phyloP scores from a whole-genome alignment of 2,888 invertebrate species.

The Campopleginae sp. region DNA sequence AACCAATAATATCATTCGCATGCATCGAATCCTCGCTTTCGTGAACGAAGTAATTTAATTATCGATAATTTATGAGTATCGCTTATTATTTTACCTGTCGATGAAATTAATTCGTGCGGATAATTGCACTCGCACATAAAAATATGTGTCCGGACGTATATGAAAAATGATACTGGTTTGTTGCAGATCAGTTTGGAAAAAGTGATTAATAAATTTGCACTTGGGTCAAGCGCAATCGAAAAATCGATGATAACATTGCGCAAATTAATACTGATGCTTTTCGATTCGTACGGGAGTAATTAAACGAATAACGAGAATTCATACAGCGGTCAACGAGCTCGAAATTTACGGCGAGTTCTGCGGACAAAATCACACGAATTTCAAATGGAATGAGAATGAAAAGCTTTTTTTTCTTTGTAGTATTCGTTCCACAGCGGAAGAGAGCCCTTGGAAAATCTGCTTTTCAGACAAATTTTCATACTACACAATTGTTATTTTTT shows the following conservation, averaged over 20 bases:
- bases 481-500: not conserved
- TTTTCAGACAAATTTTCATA: not conserved
- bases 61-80: not conserved
- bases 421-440: not conserved
- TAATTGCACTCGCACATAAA: not conserved
- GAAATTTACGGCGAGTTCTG: not conserved
- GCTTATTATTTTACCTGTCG: not conserved
- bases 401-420: not conserved
- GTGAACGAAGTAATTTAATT: not conserved
- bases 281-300: not conserved
- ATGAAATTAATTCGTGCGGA: not conserved
- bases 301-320: conserved; percentile 28
- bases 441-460: not conserved
- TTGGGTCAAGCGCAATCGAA: not conserved
- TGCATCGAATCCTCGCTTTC: not conserved
- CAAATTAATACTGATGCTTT: conserved; percentile 10
- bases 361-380: not conserved
- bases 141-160: not conserved
- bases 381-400: not conserved
- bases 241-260: not conserved
- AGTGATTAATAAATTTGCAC: conserved; percentile 5
- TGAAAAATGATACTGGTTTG: not conserved
- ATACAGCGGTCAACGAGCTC: conserved; percentile 1
- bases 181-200: not conserved
- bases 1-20: not conserved